These are phyloP conservation scores for Felis chaus DNA, from an alignment of 2,113 vertebrate species.

Conservation along the genomic window DNA sequence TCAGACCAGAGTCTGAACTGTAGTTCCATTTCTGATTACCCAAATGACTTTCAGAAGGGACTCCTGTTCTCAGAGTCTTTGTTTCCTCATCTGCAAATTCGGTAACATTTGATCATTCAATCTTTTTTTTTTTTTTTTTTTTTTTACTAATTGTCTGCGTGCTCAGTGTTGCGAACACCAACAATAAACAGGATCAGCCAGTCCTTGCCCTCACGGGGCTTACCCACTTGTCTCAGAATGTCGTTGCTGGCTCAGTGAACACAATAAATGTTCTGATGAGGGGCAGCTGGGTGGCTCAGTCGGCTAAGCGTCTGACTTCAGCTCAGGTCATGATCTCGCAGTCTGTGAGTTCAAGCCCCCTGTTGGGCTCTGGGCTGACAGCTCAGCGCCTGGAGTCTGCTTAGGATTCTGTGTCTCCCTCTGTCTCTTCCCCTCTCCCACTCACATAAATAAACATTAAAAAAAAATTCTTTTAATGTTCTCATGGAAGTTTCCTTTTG, in stretches of 20 bases:
- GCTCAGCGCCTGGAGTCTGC: too few relatives aligned
- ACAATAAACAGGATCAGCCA: background rate
- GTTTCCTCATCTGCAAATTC: background rate
- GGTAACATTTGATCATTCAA: background rate
- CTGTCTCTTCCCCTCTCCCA: too few relatives aligned
- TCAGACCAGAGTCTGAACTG: background rate
- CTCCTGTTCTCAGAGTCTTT: background rate
- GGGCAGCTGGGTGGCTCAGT: too few relatives aligned
- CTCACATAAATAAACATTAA: too few relatives aligned
- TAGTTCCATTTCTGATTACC: background rate
- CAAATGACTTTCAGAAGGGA: background rate
- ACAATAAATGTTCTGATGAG: background rate
- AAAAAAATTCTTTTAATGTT: background rate
- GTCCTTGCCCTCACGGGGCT: background rate
- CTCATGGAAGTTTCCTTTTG: background rate
- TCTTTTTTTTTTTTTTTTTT: background rate
- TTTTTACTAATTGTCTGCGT: background rate
- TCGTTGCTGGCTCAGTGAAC: background rate
- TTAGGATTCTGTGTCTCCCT: too few relatives aligned
- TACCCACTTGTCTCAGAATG: background rate
- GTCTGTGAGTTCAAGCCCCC: too few relatives aligned
- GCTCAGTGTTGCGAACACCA: background rate
- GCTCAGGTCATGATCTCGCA: too few relatives aligned
- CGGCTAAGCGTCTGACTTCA: too few relatives aligned
- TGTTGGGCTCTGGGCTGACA: too few relatives aligned